Percentiles rank a stretch among this genome's conserved stretches.
Evolutionary conservation across 2,888 invertebrate species (phyloP).

Genomic region (Glaucopsyche alexis): DNA sequence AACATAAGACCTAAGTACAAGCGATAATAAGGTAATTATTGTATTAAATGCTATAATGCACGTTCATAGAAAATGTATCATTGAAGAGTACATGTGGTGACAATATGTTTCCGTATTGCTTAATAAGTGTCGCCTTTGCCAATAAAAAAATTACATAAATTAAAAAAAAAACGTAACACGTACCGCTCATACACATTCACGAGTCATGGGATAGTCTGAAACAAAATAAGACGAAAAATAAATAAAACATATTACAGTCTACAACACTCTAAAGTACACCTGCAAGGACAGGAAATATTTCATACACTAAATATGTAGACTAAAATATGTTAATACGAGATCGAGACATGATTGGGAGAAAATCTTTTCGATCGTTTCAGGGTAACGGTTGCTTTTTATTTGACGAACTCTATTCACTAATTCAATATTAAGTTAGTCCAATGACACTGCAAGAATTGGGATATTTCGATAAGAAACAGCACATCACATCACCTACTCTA

Average conservation of each 20-base stretch:
- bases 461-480: background rate
- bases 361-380: background rate
- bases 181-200: background rate
- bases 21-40: no score
- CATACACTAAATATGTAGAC: no score
- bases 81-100: background rate
- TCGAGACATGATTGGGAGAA: background rate
- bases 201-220: background rate
- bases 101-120: conserved; percentile 10
- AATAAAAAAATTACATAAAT: background rate
- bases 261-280: background rate
- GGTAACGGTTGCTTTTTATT: background rate
- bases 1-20: no score
- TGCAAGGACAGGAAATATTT: no score
- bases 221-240: background rate
- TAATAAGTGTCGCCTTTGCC: background rate
- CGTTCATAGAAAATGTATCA: background rate
- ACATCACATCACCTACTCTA: background rate
- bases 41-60: background rate
- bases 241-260: background rate
- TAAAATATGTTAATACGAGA: background rate
- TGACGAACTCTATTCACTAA: background rate
- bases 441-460: background rate
- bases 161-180: background rate
- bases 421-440: background rate